Evolutionary conservation across 2,888 invertebrate genomes (phyloP).

Genomic region (Tetropium fuscum): DNA sequence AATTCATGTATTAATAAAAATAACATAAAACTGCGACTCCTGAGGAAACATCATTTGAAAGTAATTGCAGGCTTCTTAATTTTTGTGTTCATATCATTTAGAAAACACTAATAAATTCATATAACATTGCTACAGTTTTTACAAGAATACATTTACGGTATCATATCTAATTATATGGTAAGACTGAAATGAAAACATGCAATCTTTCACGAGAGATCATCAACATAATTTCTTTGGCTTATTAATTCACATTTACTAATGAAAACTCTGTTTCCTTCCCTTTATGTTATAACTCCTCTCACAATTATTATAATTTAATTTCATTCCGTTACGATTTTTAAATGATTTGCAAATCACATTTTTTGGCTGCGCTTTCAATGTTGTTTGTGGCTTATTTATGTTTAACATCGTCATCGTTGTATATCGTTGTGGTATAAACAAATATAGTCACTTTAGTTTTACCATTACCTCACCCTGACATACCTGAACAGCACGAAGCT

Average conservation of each 20-base stretch:
- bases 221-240: conserved; percentile 36
- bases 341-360: conserved; percentile 35
- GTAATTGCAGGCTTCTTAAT: conserved; percentile 36
- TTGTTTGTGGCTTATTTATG: conserved; percentile 31
- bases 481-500: conserved; percentile 91
- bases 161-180: too few species aligned
- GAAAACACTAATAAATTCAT: background rate
- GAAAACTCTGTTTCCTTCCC: conserved; percentile 18
- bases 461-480: conserved; percentile 87
- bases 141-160: too few species aligned
- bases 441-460: conserved; percentile 77
- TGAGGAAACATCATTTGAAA: conserved; percentile 51
- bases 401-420: conserved; percentile 22
- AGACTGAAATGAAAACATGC: too few species aligned
- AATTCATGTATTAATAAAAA: conserved; percentile 52
- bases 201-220: too few species aligned
- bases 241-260: conserved; percentile 35
- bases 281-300: conserved; percentile 11
- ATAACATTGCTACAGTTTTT: too few species aligned
- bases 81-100: conserved; percentile 6
- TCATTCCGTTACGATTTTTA: conserved; percentile 20
- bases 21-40: conserved; percentile 60
- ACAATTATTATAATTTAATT: conserved; percentile 17
- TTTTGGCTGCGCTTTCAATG: conserved; percentile 39
- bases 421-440: conserved; percentile 12